phyloP scores from a whole-genome alignment of 2,888 invertebrate genomes.

The Andrena marginata region DNA sequence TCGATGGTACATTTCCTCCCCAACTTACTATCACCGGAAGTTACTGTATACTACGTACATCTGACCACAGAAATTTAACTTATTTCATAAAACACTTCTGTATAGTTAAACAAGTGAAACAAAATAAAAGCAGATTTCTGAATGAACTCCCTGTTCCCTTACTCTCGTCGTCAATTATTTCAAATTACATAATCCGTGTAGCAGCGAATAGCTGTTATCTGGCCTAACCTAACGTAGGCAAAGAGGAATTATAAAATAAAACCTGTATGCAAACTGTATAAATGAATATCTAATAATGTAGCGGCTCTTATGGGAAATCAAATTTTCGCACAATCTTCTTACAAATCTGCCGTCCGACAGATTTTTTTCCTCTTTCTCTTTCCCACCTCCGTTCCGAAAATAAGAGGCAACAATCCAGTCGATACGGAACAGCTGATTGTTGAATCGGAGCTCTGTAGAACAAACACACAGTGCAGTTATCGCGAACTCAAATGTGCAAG shows the following conservation, averaged over 20 bases:
- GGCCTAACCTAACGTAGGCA: too few species aligned
- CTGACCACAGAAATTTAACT: background rate
- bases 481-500: background rate
- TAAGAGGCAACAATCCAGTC: background rate
- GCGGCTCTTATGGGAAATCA: background rate
- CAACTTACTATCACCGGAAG: background rate
- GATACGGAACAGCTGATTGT: constrained; percentile 28
- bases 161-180: background rate
- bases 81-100: background rate
- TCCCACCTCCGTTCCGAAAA: constrained; percentile 2
- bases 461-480: constrained; percentile 14
- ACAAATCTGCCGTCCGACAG: background rate
- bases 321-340: background rate
- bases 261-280: too few species aligned
- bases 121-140: background rate
- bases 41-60: background rate
- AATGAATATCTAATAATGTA: background rate
- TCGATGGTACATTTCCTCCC: background rate
- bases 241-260: too few species aligned
- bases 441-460: background rate
- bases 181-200: too few species aligned
- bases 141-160: background rate
- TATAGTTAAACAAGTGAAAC: background rate
- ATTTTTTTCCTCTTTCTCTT: background rate
- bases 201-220: too few species aligned